A percentile compares a stretch with the other conserved stretches of the same genome.
These are phyloP conservation scores for Oreotrochilus melanogaster DNA, from an alignment of 2,113 vertebrate genomes.

Conservation along the genomic window DNA sequence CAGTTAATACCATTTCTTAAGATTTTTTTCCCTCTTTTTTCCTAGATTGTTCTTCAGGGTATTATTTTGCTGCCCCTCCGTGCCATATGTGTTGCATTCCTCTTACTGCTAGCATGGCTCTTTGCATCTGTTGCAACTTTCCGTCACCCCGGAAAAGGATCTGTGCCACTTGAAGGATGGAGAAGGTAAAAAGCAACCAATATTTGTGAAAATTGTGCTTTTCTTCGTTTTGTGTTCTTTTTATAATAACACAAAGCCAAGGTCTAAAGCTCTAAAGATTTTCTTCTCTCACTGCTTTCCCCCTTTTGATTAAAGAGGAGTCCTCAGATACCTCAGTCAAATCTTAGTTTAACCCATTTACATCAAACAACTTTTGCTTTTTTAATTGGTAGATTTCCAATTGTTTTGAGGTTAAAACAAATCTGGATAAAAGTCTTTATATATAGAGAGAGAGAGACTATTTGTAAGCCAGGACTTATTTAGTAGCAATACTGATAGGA, in stretches of 20 bases:
- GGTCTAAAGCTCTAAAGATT: neutral
- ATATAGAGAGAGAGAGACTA: neutral
- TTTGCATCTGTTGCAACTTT: conserved; percentile 83
- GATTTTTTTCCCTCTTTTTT: neutral
- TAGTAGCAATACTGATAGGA: neutral
- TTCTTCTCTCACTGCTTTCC: neutral
- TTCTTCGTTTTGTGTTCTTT: neutral
- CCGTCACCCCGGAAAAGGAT: conserved; percentile 77
- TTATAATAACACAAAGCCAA: neutral
- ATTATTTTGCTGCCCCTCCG: conserved; percentile 91
- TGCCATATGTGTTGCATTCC: conserved; percentile 71
- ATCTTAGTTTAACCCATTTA: neutral
- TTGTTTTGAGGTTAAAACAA: neutral
- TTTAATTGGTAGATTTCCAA: neutral
- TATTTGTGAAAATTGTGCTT: neutral
- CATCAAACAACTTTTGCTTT: neutral
- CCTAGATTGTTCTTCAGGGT: conserved; percentile 82
- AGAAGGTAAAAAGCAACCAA: conserved; percentile 84
- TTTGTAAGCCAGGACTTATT: neutral
- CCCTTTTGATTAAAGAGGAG: neutral
- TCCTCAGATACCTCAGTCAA: neutral
- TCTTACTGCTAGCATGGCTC: conserved; percentile 87
- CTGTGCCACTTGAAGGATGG: conserved; percentile 88
- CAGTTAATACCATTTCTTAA: neutral
- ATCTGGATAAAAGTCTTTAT: neutral